Evolutionary conservation across 1,140 invertebrate species (phyloP), one percentile per base, ranked within the genome.

Genomic region (Neuroterus valhalla): DNA sequence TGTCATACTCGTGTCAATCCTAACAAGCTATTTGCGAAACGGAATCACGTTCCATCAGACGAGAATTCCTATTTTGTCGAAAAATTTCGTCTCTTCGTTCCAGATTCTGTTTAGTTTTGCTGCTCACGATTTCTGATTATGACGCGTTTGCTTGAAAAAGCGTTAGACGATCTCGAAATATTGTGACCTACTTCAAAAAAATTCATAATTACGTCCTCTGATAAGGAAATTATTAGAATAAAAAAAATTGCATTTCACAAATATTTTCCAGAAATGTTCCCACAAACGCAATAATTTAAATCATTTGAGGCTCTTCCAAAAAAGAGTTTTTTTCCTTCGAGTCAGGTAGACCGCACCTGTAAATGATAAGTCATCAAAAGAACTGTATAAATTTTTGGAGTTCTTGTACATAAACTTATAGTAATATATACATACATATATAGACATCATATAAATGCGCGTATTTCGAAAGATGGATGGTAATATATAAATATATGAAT

Each of bases 81-180:
- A 72, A 75, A 17, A 73, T 52, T 68, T 52, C 21, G 46, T 52
- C 46, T 52, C 46, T 70, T 55, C 50, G 69, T 42, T 38, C 46
- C 48, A 48, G 50, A 52, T 43, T 48, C 69, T 52, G 38, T 50
- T 70, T 52, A 70, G 48, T 52, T 70, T 71, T 70, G 67, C 74
- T 77, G 79, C 79, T 81, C 79, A 77, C 79, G 74, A 78, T 80
- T 74, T 46, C 55, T 67, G 55, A 70, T 72, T 45, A 21, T 15
- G 66, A 23, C 72, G 50, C 66, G 26, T 66, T 66, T 46, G 14
- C 68, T 71, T 69, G 68, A 68, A 55, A 55, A 74, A 77, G 70
- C 44, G 62, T 66, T 74, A 74, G 76, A 71, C 45, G 74, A 78
- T 74, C 69, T 74, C 76, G 71, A 74, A 72, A 50, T 68, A 68